These are phyloP conservation scores for Perccottus glenii DNA, from an alignment of 2,113 vertebrate genomes.

Conservation along the genomic window DNA sequence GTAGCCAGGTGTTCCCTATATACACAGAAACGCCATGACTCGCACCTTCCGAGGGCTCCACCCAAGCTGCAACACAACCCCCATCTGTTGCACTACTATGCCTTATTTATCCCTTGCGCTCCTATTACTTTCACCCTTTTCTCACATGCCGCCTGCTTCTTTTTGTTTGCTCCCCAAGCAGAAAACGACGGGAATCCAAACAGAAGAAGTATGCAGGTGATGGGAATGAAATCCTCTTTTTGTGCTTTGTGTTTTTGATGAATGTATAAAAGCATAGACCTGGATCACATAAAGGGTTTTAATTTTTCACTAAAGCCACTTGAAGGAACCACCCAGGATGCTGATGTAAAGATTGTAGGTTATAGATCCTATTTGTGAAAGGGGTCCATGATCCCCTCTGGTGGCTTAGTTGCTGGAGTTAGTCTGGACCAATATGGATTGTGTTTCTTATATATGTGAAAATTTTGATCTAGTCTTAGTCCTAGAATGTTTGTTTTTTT, in stretches of 20 bases:
- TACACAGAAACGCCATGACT: conserved; percentile 11
- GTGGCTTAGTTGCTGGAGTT: conserved; percentile 62
- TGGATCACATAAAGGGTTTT: conserved; percentile 50
- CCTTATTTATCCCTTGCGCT: conserved; percentile 70
- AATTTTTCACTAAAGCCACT: conserved; percentile 41
- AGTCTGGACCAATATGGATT: conserved; percentile 65
- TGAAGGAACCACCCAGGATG: conserved; percentile 52
- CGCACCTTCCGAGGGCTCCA: conserved; percentile 67
- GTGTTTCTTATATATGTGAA: conserved; percentile 69
- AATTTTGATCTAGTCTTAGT: conserved; percentile 65
- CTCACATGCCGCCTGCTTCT: conserved; percentile 29
- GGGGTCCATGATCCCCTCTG: conserved; percentile 43
- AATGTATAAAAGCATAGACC: conserved; percentile 73
- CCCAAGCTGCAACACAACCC: conserved; percentile 74
- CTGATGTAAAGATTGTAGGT: conserved; percentile 68
- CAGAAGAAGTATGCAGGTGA: conserved; percentile 27
- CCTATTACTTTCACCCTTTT: conserved; percentile 6
- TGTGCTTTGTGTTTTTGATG: conserved; percentile 51
- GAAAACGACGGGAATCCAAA: conserved; percentile 39
- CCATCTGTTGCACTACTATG: conserved; percentile 79
- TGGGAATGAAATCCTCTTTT: conserved; percentile 27
- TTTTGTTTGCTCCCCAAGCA: conserved; percentile 43
- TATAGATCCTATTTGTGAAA: conserved; percentile 55
- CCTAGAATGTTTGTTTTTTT: conserved; percentile 37
- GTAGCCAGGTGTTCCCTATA: conserved; percentile 75